Percentiles rank a stretch among this genome's conserved stretches.
phyloP scores from a whole-genome alignment of 2,888 invertebrate species.

The Amphimallon solstitiale region DNA sequence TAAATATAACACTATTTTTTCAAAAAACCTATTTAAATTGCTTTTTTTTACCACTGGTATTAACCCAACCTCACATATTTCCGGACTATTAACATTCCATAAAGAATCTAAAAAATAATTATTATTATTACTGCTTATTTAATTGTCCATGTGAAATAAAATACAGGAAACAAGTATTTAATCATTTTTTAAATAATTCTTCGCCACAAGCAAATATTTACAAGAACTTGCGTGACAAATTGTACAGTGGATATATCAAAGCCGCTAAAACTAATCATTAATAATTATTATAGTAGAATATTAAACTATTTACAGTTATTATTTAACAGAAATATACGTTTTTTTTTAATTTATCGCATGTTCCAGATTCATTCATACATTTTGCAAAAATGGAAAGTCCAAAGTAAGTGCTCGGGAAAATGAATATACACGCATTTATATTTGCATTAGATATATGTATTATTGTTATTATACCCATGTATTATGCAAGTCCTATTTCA shows the following conservation, averaged over 20 bases:
- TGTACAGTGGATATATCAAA: neutral
- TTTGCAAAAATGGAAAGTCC: neutral
- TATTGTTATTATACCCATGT: conserved; percentile 11
- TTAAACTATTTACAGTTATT: no score
- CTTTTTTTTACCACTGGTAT: no score
- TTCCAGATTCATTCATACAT: conserved; percentile 3
- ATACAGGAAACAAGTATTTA: neutral
- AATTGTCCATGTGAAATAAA: no score
- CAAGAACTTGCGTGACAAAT: conserved; percentile 6
- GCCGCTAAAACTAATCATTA: neutral
- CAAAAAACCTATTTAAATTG: no score
- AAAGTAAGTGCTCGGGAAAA: conserved; percentile 11
- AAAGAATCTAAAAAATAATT: no score
- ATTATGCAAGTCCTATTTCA: conserved; percentile 4
- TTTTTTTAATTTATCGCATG: neutral
- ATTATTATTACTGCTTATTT: no score
- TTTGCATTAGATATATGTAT: conserved; percentile 25
- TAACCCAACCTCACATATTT: no score
- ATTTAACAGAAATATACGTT: neutral
- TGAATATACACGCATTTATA: neutral
- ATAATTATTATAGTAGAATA: no score
- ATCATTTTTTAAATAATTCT: neutral
- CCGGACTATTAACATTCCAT: no score
- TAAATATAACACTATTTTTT: no score
- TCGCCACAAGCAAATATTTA: neutral